Evolutionary conservation across 1,140 invertebrate species (phyloP).

Genomic region (Drosophila sturtevanti): DNA sequence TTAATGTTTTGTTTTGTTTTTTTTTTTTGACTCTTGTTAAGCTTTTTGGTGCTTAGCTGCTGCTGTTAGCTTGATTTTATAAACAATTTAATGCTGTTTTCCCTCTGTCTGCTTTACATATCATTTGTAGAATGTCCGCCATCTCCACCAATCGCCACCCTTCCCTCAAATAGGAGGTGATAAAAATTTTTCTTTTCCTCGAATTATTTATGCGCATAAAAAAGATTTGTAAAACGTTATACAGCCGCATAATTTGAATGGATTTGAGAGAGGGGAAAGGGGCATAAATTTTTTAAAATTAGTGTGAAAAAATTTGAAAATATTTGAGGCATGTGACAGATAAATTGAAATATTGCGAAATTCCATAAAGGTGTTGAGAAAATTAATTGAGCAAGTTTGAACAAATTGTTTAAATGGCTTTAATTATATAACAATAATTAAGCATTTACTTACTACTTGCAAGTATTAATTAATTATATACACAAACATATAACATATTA

Average conservation of each 20-base stretch:
- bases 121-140: conserved; percentile 14
- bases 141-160: too few relatives aligned
- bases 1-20: conserved; percentile 70
- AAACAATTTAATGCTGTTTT: conserved; percentile 46
- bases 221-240: conserved; percentile 41
- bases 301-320: conserved; percentile 44
- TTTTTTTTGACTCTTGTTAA: conserved; percentile 50
- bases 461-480: conserved; percentile 35
- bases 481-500: conserved; percentile 7
- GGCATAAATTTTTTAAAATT: conserved; percentile 72
- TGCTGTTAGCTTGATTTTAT: conserved; percentile 47
- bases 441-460: conserved; percentile 9
- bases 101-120: conserved; percentile 11
- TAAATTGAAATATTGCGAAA: conserved; percentile 63
- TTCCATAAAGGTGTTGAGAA: conserved; percentile 55
- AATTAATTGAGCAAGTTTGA: conserved; percentile 57
- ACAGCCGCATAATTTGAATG: not conserved
- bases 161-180: conserved; percentile 29
- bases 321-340: conserved; percentile 62
- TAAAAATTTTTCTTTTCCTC: conserved; percentile 34
- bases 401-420: not conserved
- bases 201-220: conserved; percentile 58
- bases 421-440: not conserved
- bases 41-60: conserved; percentile 39
- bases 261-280: not conserved